Base-by-base conservation (phyloP, 2,113 vertebrate species). In the Nymphicus hollandicus region DNA sequence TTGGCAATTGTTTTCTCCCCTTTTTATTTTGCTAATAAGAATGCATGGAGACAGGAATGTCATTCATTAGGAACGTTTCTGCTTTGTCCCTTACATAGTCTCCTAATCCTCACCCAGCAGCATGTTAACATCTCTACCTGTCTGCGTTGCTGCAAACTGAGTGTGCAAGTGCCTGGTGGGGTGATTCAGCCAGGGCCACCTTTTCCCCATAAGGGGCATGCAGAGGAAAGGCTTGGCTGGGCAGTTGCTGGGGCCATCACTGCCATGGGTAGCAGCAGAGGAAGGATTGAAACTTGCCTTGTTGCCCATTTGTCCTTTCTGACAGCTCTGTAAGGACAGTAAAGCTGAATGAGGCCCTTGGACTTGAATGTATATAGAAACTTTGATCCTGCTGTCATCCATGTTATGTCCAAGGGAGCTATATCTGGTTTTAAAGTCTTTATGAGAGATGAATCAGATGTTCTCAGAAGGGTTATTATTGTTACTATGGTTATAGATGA, bases 101-200 rank as follows among this genome's bases (percentile, higher is more conserved):
- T 53, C 87, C 55, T 55, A 11, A 7, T 46, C 28, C 33, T 61
- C 23, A 74, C 37, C 27, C 23, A 47, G 12, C 0, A 2, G 60
- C 11, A 15, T 24, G 5, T 7, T 25, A 69, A 56, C 44, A 10
- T 66, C 55, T 61, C 58, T 29, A 19, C 41, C 56, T 22, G 4
- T 17, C 39, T 27, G 18, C n/a, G n/a, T 9, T 43, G 61, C 83
- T 78, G 65, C 66, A 79, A 29, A n/a, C 15, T 0, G 1, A 70
- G 46, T 0, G 4, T 47, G 37, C 31, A 24, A 8, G 43, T 10
- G 33, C 7, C 43, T 0, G 0, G 31, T 7, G 17, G 10, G 35
- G 4, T 15, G 64, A 43, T 39, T 13, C 56, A 64, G 53, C 14
- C 65, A 53, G 56, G 16, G 13, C 49, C 3, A 50, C 50, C 2